These are phyloP conservation scores for Lycaon pictus DNA, from an alignment of 2,113 vertebrate species.

Conservation along the genomic window DNA sequence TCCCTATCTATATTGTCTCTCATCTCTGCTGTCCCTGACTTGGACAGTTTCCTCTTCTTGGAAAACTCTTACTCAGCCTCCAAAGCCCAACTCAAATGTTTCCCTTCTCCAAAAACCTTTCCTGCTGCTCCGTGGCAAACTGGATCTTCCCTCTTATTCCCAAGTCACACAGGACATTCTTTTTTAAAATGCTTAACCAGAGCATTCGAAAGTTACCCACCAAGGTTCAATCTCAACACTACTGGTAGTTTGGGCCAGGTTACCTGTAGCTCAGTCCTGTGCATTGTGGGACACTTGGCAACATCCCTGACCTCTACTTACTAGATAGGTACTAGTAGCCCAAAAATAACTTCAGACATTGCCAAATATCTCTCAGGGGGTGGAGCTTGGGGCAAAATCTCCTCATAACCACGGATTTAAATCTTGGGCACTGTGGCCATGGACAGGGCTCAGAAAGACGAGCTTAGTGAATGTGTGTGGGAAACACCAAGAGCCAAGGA, in stretches of 20 bases:
- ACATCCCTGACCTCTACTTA: not conserved
- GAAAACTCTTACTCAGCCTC: not conserved
- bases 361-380: not conserved
- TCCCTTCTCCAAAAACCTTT: not conserved
- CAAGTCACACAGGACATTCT: not conserved
- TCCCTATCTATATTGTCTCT: not conserved
- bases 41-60: not conserved
- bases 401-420: not conserved
- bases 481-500: not conserved
- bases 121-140: not conserved
- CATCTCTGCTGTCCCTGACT: not conserved
- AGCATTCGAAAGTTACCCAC: rapidly evolving
- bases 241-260: not conserved
- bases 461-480: not conserved
- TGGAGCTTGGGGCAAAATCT: not conserved
- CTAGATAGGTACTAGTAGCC: not conserved
- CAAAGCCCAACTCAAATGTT: not conserved
- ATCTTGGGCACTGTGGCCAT: not conserved
- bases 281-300: not conserved
- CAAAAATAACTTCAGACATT: not conserved
- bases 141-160: not conserved
- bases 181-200: not conserved
- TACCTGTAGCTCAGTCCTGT: not conserved
- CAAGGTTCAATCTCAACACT: rapidly evolving
- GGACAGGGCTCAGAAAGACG: not conserved